These are phyloP conservation scores for Potamilus streckersoni DNA, from an alignment of 1,140 invertebrate genomes.

Conservation along the genomic window DNA sequence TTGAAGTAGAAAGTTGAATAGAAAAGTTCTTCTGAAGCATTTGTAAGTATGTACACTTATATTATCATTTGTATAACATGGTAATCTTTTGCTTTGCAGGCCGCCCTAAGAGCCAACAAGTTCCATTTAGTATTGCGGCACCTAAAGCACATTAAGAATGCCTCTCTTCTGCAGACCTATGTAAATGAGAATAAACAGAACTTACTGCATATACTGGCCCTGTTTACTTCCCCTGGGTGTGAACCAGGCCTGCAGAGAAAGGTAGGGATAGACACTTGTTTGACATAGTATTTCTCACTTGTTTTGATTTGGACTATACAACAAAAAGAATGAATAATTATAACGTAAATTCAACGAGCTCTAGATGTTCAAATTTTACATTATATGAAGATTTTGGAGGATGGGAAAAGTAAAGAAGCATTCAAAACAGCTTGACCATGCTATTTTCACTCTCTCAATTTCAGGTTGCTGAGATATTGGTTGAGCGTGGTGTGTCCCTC, in stretches of 20 bases:
- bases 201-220: constrained; percentile 64
- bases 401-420: too few relatives aligned
- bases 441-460: constrained; percentile 5
- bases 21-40: too few relatives aligned
- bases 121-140: constrained; percentile 67
- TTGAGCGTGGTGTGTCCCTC: constrained; percentile 56
- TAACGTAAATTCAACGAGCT: background rate
- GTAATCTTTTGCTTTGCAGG: constrained; percentile 41
- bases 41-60: too few relatives aligned
- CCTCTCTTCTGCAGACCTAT: constrained; percentile 34
- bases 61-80: too few relatives aligned
- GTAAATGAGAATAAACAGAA: constrained; percentile 60
- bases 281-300: too few relatives aligned
- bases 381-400: too few relatives aligned
- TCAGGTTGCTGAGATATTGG: constrained; percentile 61
- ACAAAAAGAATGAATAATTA: too few relatives aligned
- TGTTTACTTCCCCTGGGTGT: constrained; percentile 40
- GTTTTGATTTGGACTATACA: too few relatives aligned
- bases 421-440: background rate
- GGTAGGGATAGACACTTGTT: constrained; percentile 38
- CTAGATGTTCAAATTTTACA: background rate
- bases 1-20: too few relatives aligned
- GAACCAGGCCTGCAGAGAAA: constrained; percentile 57
- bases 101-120: constrained; percentile 66
- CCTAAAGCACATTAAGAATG: constrained; percentile 56